These are phyloP conservation scores for Dryadula phaetusa DNA, from an alignment of 2,888 invertebrate species.

Conservation along the genomic window DNA sequence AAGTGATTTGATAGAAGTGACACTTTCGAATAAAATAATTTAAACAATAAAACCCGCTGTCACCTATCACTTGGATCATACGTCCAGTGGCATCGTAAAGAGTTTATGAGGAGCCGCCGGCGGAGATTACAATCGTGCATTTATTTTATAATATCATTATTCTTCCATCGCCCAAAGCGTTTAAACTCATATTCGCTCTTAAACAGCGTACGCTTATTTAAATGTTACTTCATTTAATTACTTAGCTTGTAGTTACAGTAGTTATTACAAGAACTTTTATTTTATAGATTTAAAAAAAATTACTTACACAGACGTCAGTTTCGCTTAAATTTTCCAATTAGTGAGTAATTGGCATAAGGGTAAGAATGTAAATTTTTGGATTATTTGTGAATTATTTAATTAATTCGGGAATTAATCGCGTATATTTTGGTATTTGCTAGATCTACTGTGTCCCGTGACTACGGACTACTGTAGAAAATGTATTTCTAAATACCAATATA, in stretches of 20 bases:
- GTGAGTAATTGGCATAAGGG: no score
- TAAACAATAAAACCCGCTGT: constrained; percentile 6
- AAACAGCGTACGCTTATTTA: constrained; percentile 15
- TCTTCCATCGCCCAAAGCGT: constrained; percentile 60
- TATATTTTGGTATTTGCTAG: no score
- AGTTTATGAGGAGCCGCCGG: constrained; percentile 75
- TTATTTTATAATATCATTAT: constrained; percentile 80
- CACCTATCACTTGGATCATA: constrained; percentile 12
- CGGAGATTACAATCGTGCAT: constrained; percentile 81
- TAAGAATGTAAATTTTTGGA: no score
- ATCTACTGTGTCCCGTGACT: no score
- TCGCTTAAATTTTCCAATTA: no score
- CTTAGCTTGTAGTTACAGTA: not conserved
- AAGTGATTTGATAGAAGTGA: no score
- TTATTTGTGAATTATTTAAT: no score
- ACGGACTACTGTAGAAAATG: no score
- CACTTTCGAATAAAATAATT: not conserved
- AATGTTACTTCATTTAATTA: constrained; percentile 13
- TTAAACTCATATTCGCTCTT: constrained; percentile 36
- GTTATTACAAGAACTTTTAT: constrained; percentile 11
- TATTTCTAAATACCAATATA: no score
- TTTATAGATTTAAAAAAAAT: not conserved
- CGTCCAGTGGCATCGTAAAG: constrained; percentile 66
- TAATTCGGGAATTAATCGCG: no score
- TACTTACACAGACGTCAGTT: no score